Evolutionary conservation across 2,113 vertebrate genomes (phyloP), one percentile per base, ranked within the genome.

Genomic region (Etheostoma spectabile): DNA sequence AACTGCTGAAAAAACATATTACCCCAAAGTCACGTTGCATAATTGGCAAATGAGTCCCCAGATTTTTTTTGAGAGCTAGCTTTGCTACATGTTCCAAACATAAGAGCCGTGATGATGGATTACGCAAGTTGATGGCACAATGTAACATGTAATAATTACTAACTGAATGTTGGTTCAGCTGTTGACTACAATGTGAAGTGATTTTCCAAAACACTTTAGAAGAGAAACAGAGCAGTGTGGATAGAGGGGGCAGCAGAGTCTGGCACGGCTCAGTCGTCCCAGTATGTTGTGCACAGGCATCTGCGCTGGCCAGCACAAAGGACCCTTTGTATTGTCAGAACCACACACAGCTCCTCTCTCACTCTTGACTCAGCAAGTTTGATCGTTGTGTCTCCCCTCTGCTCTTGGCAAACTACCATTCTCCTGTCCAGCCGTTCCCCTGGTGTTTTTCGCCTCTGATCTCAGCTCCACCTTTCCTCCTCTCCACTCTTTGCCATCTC

Each of bases 281-380:
- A 80, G 79, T 78, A 72, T 86, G 83, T 88, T 90, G 90, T 90
- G 86, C 80, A 68, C 87, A 89, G 90, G 82, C 89, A 90, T 91
- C 89, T 91, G 85, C 82, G 73, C 76, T 56, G 75, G 85, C 77
- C 67, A 38, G 72, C 85, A 94, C 92, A 93, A 94, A 92, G 90
- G 75, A 74, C 42, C 70, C 83, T 91, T 87, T 93, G 91, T 93
- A 65, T 63, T 62, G 75, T 85, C 86, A 88, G 57, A 73, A 27
- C 74, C 74, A 84, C 74, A 51, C 63, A 57, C 38, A 60, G 64
- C 61, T 78, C n/a, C 75, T 84, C 75, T 80, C 77, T 79, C 78
- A 71, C 80, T 80, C 71, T 79, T 92, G 93, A 92, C 87, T 91
- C 91, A 92, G 92, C 91, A 91, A 67, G 76, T 91, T 87, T 88